A percentile compares a stretch with the other conserved stretches of the same genome.
phyloP scores from a whole-genome alignment of 2,888 invertebrate species.

The Melieria crassipennis region DNA sequence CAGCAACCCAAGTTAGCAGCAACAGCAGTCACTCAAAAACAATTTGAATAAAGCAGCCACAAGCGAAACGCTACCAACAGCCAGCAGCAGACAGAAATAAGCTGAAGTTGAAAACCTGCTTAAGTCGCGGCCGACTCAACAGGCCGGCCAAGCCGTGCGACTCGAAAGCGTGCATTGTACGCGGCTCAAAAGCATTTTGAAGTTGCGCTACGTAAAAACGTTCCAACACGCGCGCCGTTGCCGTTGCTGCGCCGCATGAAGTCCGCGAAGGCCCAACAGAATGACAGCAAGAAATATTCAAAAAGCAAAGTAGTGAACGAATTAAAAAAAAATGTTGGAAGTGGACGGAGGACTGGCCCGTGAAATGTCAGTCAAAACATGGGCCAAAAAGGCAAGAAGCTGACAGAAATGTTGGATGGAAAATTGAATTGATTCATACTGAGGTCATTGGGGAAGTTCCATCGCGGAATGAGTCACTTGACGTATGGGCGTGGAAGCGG shows the following conservation, averaged over 20 bases:
- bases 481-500: too few relatives aligned
- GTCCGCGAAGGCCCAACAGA: slow-evolving; percentile 11
- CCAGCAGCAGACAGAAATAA: background rate
- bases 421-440: too few relatives aligned
- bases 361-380: too few relatives aligned
- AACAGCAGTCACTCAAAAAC: background rate
- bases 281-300: background rate
- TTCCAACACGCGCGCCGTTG: slow-evolving; percentile 8
- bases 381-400: too few relatives aligned
- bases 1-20: background rate
- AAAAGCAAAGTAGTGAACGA: slow-evolving; percentile 9
- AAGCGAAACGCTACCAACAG: background rate
- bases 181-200: too few relatives aligned
- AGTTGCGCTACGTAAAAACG: slow-evolving; percentile 6
- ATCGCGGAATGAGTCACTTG: too few relatives aligned
- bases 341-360: slow-evolving; percentile 4
- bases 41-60: background rate
- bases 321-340: slow-evolving; percentile 15
- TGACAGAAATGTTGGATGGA: too few relatives aligned
- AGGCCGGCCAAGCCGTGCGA: too few relatives aligned
- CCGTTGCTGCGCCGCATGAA: background rate
- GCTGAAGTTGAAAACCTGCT: slow-evolving; percentile 8
- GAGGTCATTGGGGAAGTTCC: too few relatives aligned
- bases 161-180: too few relatives aligned
- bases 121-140: slow-evolving; percentile 18